Percentiles rank a stretch among this genome's conserved stretches.
Conservation (phyloP, 2,888 invertebrate genomes). For the Cataglyphis rosenhaueri region DNA sequence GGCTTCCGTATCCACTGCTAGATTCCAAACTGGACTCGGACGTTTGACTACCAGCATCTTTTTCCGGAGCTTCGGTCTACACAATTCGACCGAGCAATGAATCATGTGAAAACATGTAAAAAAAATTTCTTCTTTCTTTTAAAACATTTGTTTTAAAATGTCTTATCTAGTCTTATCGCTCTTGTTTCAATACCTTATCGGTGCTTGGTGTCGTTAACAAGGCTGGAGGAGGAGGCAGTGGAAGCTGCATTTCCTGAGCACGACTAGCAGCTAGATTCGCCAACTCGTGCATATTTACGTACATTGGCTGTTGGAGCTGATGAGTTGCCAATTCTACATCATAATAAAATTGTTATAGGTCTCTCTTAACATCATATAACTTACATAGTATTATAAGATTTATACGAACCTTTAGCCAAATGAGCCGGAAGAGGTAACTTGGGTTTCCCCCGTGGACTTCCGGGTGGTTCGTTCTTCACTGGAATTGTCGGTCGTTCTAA, state of each 20-base stretch:
- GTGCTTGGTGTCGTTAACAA: constrained; percentile 70
- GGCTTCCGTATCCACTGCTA: constrained; percentile 92
- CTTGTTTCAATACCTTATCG: constrained; percentile 64
- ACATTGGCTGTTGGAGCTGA: constrained; percentile 88
- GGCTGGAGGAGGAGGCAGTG: constrained; percentile 85
- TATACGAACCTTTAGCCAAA: constrained; percentile 88
- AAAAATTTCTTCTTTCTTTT: neutral
- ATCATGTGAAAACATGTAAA: neutral
- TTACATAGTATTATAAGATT: neutral
- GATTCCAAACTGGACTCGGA: constrained; percentile 92
- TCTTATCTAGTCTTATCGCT: neutral
- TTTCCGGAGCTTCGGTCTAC: constrained; percentile 83
- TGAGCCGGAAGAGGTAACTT: constrained; percentile 89
- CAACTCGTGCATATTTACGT: constrained; percentile 96
- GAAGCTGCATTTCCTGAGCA: constrained; percentile 88
- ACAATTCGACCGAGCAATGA: neutral
- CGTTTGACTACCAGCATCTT: constrained; percentile 81
- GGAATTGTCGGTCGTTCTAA: constrained; percentile 92
- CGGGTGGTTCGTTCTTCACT: constrained; percentile 81
- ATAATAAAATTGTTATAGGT: constrained; percentile 49
- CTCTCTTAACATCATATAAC: neutral
- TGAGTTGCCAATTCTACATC: constrained; percentile 80
- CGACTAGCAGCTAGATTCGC: constrained; percentile 93
- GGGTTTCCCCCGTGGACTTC: constrained; percentile 81
- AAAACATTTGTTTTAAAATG: constrained; percentile 13